phyloP scores from a whole-genome alignment of 2,113 vertebrate species.

The Eptatretus burgeri region DNA sequence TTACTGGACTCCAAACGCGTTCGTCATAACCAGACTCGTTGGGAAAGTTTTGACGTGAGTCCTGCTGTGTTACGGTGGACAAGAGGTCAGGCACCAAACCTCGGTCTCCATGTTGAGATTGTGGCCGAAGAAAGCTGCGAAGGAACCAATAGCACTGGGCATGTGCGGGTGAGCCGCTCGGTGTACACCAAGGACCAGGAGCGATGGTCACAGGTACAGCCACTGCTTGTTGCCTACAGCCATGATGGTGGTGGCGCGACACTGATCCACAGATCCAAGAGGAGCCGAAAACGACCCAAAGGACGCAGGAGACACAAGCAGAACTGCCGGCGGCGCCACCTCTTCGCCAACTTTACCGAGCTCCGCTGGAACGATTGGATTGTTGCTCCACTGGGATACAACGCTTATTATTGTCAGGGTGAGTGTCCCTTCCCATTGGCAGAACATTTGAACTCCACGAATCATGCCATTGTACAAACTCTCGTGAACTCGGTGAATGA shows the following conservation, averaged over 20 bases:
- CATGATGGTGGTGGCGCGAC: conserved; percentile 29
- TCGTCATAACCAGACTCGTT: conserved; percentile 52
- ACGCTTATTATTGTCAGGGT: conserved; percentile 89
- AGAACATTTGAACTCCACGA: conserved; percentile 93
- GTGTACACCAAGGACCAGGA: conserved; percentile 51
- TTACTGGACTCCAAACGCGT: conserved; percentile 86
- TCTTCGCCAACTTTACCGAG: conserved; percentile 95
- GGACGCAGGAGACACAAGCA: conserved; percentile 40
- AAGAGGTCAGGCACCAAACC: conserved; percentile 43
- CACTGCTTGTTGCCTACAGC: conserved; percentile 69
- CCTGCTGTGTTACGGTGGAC: conserved; percentile 65
- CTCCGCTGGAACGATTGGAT: conserved; percentile 99
- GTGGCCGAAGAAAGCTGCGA: conserved; percentile 12
- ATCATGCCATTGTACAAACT: conserved; percentile 94
- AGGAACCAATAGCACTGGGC: neutral
- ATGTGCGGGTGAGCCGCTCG: conserved; percentile 18
- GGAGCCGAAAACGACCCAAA: too few relatives aligned
- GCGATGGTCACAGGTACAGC: conserved; percentile 47
- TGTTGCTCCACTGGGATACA: conserved; percentile 78
- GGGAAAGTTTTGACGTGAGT: conserved; percentile 91
- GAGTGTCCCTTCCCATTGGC: conserved; percentile 87
- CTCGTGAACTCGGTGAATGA: conserved; percentile 95
- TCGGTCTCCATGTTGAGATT: conserved; percentile 77
- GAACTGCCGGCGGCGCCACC: conserved; percentile 62
- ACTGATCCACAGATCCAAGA: conserved; percentile 37